Evolutionary conservation across 2,888 invertebrate species (phyloP), one percentile per base, ranked within the genome.

Genomic region (Dendrolimus pini): DNA sequence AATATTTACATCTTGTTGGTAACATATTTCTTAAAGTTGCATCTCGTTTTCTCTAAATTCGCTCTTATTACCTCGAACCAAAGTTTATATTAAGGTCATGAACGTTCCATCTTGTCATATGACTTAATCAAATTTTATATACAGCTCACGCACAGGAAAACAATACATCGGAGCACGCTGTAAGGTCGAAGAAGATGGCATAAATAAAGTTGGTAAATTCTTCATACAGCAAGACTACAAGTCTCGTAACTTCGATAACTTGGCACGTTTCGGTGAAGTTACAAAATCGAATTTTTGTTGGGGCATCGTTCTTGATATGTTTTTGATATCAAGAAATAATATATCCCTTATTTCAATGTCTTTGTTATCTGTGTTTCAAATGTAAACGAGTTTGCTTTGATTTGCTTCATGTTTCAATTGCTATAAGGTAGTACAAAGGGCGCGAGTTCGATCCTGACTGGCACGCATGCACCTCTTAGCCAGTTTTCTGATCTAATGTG

Each of bases 211-310:
- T 47, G 47, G 30, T 30, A 30, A 30, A 30, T 30, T 30, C 30
- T 30, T 30, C 30, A 30, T 3, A 30, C 30, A 30, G 30, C 30
- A 30, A 30, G 30, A 30, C 30, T 30, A 30, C 30, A 30, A 30
- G 30, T 30, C 30, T 30, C 30, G 30, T 30, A 30, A 30, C 30
- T 30, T 30, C 30, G 30, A 30, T 30, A 47, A 47, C 47, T 47
- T 47, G 71, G 61, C 70, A 69, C 76, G 72, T 73, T 71, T 69
- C 69, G 68, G 66, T 70, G 69, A 75, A 77, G 73, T 76, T 77
- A 74, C 64, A 61, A 72, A 76, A 77, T 77, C 74, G 71, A 75
- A 73, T 75, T 75, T 72, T 75, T 76, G 71, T 76, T 69, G 71
- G 65, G 70, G 72, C 65, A 64, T 62, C 65, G 71, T 68, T 70